These are phyloP conservation scores for Petrocephalus sullivani DNA, from an alignment of 2,797 vertebrate genomes.

Conservation along the genomic window DNA sequence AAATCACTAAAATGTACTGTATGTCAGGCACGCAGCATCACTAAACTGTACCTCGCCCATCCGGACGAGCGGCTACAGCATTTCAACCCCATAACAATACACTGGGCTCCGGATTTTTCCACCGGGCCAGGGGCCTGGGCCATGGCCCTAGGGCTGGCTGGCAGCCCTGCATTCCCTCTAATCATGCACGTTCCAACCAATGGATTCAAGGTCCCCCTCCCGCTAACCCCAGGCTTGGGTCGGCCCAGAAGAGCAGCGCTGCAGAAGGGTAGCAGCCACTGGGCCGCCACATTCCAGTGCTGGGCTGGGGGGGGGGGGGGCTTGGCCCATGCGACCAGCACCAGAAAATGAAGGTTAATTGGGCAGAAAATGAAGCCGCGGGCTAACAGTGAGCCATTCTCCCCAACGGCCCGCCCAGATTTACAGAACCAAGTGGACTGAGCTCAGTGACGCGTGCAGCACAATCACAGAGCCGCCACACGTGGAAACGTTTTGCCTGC, in stretches of 20 bases:
- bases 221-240: background rate
- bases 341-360: slow-evolving; percentile 22
- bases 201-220: background rate
- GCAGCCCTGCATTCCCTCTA: background rate
- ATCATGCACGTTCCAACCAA: slow-evolving; percentile 1
- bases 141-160: background rate
- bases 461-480: background rate
- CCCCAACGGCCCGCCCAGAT: background rate
- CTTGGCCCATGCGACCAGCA: background rate
- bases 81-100: background rate
- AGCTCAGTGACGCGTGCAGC: background rate
- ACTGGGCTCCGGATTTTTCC: background rate
- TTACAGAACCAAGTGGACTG: background rate
- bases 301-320: background rate
- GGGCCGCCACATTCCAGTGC: background rate
- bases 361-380: slow-evolving; percentile 17
- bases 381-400: slow-evolving; percentile 17
- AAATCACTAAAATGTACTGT: slow-evolving; percentile 3
- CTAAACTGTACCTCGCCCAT: background rate
- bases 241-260: background rate
- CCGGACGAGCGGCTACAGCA: background rate
- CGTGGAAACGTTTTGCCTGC: background rate
- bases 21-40: background rate
- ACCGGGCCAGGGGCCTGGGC: background rate
- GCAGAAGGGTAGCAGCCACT: background rate